These are phyloP conservation scores for Pardalotus punctatus DNA, from an alignment of 2,113 vertebrate species.

Conservation along the genomic window DNA sequence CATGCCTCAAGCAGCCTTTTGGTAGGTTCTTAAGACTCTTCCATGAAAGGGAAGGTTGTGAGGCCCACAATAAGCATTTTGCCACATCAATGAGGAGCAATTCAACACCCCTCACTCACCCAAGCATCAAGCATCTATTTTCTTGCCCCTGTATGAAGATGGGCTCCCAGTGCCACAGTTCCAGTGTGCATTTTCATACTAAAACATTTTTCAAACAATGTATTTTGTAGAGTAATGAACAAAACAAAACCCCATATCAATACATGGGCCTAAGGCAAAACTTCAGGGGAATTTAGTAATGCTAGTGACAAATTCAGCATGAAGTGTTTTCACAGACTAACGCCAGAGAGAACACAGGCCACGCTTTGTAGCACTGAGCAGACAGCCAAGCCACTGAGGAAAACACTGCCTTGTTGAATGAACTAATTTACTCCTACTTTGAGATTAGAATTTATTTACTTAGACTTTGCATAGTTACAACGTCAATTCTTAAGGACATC, in stretches of 20 bases:
- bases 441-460: not conserved
- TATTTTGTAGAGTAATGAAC: not conserved
- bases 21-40: not conserved
- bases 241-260: fast-evolving
- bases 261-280: not conserved
- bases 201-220: not conserved
- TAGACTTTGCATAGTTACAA: not conserved
- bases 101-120: not conserved
- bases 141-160: not conserved
- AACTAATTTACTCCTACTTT: not conserved
- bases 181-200: not conserved
- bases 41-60: not conserved
- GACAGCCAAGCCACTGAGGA: not conserved
- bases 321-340: not conserved
- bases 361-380: not conserved
- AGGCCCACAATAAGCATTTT: not conserved
- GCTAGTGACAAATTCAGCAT: not conserved
- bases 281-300: not conserved
- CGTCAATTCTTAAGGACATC: not conserved
- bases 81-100: not conserved
- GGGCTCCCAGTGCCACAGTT: not conserved
- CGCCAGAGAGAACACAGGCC: not conserved
- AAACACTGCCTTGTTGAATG: not conserved
- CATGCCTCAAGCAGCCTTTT: not conserved
- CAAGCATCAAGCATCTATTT: not conserved